phyloP scores from a whole-genome alignment of 2,113 vertebrate species.

The Bos indicus region DNA sequence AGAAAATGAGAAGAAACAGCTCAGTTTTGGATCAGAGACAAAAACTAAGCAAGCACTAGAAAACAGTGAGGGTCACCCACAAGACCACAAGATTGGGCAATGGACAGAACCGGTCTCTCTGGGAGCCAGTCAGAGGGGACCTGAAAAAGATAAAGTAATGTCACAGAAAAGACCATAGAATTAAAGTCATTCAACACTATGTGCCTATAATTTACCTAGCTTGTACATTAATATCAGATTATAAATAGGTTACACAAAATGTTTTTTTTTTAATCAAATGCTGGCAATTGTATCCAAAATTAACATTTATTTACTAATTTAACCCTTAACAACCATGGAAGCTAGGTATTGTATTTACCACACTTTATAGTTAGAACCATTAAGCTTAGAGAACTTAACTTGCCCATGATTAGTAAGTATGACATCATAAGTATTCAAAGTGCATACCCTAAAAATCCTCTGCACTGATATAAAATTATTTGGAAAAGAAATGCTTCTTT shows the following conservation, averaged over 20 bases:
- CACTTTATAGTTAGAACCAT: constrained; percentile 11
- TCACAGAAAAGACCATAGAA: neutral
- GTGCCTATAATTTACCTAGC: neutral
- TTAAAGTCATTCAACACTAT: neutral
- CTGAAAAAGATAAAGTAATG: neutral
- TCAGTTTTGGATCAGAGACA: neutral
- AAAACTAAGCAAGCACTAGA: neutral
- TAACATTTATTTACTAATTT: neutral
- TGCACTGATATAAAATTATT: neutral
- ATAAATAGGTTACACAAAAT: neutral
- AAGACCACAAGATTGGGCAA: neutral
- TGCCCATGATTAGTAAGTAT: neutral
- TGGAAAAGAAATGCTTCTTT: neutral
- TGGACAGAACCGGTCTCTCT: constrained; percentile 1
- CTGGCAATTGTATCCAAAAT: neutral
- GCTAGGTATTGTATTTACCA: neutral
- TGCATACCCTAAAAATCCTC: neutral
- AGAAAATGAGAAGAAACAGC: neutral
- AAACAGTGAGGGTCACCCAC: constrained; percentile 1
- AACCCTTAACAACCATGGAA: neutral
- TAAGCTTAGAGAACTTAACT: neutral
- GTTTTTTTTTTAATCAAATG: neutral
- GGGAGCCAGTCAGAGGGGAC: neutral
- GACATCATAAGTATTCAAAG: neutral
- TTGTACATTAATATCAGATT: neutral